These are phyloP conservation scores for Nesospiza acunhae DNA, from an alignment of 2,113 vertebrate genomes.

Conservation along the genomic window DNA sequence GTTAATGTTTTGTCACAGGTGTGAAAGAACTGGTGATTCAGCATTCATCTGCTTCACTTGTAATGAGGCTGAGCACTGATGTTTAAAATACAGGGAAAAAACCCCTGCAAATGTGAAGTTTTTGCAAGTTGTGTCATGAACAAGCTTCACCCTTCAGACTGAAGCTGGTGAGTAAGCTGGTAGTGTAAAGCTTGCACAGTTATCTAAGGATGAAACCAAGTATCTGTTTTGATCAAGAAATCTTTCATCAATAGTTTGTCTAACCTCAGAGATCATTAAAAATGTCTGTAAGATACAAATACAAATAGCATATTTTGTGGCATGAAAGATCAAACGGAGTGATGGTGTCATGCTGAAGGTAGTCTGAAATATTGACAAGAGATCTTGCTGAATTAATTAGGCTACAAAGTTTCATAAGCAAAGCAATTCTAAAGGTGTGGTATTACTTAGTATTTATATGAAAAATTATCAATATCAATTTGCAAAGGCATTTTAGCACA, in stretches of 20 bases:
- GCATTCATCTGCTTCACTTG: neutral
- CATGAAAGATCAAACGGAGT: neutral
- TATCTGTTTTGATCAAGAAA: constrained; percentile 19
- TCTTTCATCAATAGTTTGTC: constrained; percentile 6
- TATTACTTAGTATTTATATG: constrained; percentile 4
- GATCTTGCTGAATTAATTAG: constrained; percentile 10
- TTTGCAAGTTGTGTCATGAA: neutral
- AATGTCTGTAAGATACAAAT: constrained; percentile 6
- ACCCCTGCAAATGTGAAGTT: neutral
- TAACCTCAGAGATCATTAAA: constrained; percentile 25
- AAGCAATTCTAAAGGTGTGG: neutral
- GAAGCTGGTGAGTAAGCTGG: neutral
- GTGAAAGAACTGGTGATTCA: neutral
- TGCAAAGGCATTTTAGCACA: constrained; percentile 3
- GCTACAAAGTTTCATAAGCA: neutral
- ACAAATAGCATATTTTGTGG: neutral
- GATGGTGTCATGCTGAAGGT: neutral
- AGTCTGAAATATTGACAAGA: constrained; percentile 14
- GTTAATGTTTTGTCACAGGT: neutral
- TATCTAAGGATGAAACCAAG: neutral
- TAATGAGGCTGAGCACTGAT: neutral
- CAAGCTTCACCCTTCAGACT: neutral
- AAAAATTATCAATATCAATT: constrained; percentile 36
- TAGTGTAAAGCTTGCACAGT: neutral
- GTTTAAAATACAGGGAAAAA: neutral